Evolutionary conservation across 2,888 invertebrate species (phyloP), one percentile per base, ranked within the genome.

Genomic region (Lycophotia porphyrea): DNA sequence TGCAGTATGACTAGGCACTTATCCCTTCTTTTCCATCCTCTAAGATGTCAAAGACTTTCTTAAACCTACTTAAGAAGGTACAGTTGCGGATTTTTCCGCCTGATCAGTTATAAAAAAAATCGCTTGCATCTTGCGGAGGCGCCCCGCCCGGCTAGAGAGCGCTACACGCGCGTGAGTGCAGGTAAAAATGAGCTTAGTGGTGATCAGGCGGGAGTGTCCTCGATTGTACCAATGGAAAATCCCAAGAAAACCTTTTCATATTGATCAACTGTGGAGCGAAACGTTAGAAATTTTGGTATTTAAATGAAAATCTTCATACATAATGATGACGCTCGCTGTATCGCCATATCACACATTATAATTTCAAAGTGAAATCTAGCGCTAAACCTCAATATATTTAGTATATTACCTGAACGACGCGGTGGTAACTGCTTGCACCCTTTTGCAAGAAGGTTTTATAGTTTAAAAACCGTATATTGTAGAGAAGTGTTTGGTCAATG

Each of bases 311-410:
- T 64, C 80, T 88, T 92, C 93, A 93, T 94, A 93, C 93, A 94
- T 95, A 94, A 88, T 91, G 86, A 91, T 92, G 90, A 84, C 75
- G 84, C 84, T 82, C 76, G 76, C 74, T 4, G 92, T 88, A 91
- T 34, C 31, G 34, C 89, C 88, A 89, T 81, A 90, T 79, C 87
- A 83, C 85, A 85, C 84, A 95, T 96, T 95, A 95, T 92, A 95
- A 95, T 95, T 94, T 94, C 93, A 94, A 95, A 92, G 86, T 80
- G 92, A 82, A 92, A 91, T 92, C 92, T 92, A 91, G 86, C 88
- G 88, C 82, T 88, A 85, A 89, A 88, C 90, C 34, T 66, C 66
- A 61, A 73, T 75, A 73, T 73, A 58, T 79, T 81, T 67, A 73
- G 85, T 84, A 58, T 79, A 77, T 66, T 71, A 66, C 67, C 61